These are phyloP conservation scores for Stichopus chloronotus DNA, from an alignment of 35 echinoderm and acorn worm genomes.

Conservation along the genomic window DNA sequence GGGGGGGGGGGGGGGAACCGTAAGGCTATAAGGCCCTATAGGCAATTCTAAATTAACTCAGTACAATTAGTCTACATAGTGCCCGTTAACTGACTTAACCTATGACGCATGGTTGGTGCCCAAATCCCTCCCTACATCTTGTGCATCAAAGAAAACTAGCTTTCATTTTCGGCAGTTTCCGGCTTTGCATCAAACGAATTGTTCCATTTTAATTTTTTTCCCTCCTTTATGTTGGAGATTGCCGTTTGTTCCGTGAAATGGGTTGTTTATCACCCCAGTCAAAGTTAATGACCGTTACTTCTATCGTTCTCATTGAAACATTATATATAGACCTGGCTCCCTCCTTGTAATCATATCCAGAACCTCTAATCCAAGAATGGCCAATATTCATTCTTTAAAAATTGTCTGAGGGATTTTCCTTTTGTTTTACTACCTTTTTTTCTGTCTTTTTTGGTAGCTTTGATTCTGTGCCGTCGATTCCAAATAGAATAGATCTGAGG, in stretches of 20 bases:
- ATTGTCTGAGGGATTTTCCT: too few relatives aligned
- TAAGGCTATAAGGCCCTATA: background rate
- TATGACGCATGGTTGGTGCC: too few relatives aligned
- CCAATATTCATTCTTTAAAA: background rate
- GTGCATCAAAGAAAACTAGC: background rate
- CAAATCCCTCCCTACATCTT: too few relatives aligned
- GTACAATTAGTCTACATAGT: too few relatives aligned
- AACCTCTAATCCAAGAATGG: background rate
- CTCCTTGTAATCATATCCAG: background rate
- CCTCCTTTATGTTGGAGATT: too few relatives aligned
- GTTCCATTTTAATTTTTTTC: background rate
- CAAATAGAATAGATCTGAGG: background rate
- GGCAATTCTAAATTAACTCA: background rate
- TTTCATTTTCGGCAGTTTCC: background rate
- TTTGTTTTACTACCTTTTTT: too few relatives aligned
- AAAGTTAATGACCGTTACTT: background rate
- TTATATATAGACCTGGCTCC: background rate
- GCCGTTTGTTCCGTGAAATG: background rate
- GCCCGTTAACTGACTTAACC: too few relatives aligned
- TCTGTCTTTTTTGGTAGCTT: background rate
- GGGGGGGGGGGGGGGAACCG: too few relatives aligned
- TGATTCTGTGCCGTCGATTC: background rate
- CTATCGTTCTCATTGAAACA: background rate
- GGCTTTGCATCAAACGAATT: background rate
- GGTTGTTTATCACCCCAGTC: background rate